Evolutionary conservation across 2,888 invertebrate species (phyloP), one percentile per base, ranked within the genome.

Genomic region (Eupsilia transversa): DNA sequence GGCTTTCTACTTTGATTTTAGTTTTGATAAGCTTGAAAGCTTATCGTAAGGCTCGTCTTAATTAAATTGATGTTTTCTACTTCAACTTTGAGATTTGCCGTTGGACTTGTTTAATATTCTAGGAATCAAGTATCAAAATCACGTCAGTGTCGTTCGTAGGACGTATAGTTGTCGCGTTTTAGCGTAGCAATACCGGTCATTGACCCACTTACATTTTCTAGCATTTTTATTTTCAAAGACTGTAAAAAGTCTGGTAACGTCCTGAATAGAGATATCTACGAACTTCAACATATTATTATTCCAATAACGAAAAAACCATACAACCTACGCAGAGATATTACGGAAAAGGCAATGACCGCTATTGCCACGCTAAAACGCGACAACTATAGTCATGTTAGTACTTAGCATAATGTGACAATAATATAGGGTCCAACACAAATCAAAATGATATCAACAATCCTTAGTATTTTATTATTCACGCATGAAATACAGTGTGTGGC

Each of bases 401-500:
- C 17, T 33, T 41, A 49, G 27, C n/a, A 38, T 67, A 67, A 63
- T 82, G 35, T 52, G 63, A 79, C 46, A 68, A 38, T 59, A 63
- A 69, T 76, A 5, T 63, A n/a, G 10, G 41, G 33, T 35, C 59
- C 17, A 65, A 67, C 41, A 78, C 27, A 68, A 79, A 79, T 68
- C 64, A 60, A 60, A 70, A 27, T 46, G n/a, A 77, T 63, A 72
- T 81, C 66, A 70, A 77, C 43, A 67, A 41, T 67, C 38, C 38
- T 68, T 67, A 68, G 56, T 68, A 75, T 75, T 84, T 67, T 77
- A 81, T 77, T 72, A 70, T 77, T 82, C 66, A 81, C 56, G 46
- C 69, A 70, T 81, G 69, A 64, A 72, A 64, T 74, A 70, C 43
- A 61, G 71, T 72, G 72, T 63, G 66, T 77, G 69, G 35, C 46